Evolutionary conservation across 2,888 invertebrate genomes (phyloP).

Genomic region (Mimas tiliae): DNA sequence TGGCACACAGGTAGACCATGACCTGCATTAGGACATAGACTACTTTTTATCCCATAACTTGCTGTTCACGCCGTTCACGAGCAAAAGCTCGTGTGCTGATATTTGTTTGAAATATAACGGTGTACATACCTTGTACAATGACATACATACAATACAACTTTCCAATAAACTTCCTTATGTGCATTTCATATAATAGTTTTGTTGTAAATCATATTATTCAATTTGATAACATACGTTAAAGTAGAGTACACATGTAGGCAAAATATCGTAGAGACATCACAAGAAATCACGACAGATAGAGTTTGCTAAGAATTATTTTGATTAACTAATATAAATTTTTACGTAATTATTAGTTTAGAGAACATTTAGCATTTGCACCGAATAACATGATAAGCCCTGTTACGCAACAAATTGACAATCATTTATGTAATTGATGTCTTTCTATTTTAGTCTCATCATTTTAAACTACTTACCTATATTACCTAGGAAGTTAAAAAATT

Average conservation of each 20-base stretch:
- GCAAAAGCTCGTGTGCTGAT: no score
- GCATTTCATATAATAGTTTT: slow-evolving; percentile 3
- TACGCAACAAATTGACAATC: no score
- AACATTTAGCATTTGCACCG: no score
- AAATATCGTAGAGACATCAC: not conserved
- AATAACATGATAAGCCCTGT: no score
- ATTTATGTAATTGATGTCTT: not conserved
- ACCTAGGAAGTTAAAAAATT: not conserved
- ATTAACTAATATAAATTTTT: no score
- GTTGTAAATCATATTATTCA: slow-evolving; percentile 28
- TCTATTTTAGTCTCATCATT: not conserved
- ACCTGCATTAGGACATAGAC: no score
- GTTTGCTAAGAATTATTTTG: no score
- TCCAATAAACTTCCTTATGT: slow-evolving; percentile 7
- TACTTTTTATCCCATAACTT: no score
- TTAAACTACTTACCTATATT: not conserved
- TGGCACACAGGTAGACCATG: no score
- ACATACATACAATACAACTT: not conserved
- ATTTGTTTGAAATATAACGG: no score
- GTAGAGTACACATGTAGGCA: not conserved
- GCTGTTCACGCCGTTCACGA: no score
- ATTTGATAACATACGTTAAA: slow-evolving; percentile 30
- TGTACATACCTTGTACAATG: no score
- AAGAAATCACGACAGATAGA: not conserved
- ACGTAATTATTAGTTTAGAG: not conserved